Conservation (phyloP, 2,797 vertebrate genomes). For the Toxotes lorentzi region DNA sequence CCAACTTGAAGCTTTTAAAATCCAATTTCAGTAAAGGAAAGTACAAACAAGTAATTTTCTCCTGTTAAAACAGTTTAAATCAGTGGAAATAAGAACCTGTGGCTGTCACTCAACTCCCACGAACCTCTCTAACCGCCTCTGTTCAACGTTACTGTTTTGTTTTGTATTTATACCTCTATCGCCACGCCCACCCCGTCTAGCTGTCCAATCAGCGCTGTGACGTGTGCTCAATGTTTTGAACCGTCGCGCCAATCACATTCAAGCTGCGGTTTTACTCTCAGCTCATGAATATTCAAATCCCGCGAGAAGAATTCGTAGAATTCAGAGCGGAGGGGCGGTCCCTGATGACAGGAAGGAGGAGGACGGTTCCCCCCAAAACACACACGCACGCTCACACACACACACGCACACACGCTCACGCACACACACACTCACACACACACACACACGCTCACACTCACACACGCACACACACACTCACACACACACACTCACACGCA, state of each 20-base stretch:
- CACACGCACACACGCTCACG: not conserved
- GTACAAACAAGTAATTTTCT: accelerated
- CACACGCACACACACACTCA: too few species aligned
- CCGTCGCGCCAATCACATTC: slow-evolving; percentile 63
- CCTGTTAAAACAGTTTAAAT: accelerated
- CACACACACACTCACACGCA: too few species aligned
- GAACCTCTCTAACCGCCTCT: accelerated
- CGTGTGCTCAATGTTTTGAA: slow-evolving; percentile 73
- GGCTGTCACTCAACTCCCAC: too few species aligned
- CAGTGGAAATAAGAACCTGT: not conserved
- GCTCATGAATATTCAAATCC: slow-evolving; percentile 58
- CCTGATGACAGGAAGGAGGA: slow-evolving; percentile 42
- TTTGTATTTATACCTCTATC: slow-evolving; percentile 38
- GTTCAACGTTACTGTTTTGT: slow-evolving; percentile 43
- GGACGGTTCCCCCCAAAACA: slow-evolving; percentile 8
- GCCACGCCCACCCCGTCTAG: slow-evolving; percentile 39
- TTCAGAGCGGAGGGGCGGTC: slow-evolving; percentile 8
- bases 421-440: not conserved
- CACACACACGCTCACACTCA: too few species aligned
- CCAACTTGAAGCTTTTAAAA: not conserved
- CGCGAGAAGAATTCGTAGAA: slow-evolving; percentile 57
- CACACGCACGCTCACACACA: not conserved
- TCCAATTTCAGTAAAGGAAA: not conserved
- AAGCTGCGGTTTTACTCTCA: slow-evolving; percentile 3
- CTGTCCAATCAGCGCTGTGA: slow-evolving; percentile 56